Evolutionary conservation across 2,888 invertebrate species (phyloP).

Genomic region (Eupithecia tripunctaria): DNA sequence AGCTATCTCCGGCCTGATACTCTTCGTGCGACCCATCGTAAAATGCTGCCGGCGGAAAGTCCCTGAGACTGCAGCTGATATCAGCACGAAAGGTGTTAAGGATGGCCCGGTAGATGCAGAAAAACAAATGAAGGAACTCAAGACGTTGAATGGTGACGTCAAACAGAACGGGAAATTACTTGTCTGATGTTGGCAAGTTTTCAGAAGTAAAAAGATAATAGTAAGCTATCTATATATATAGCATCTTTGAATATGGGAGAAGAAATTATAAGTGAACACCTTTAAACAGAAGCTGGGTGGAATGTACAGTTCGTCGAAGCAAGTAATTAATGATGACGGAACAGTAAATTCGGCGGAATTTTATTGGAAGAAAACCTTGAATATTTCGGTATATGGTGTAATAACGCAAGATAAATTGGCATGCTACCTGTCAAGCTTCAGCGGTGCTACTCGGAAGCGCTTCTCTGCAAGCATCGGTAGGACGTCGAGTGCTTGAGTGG

Average conservation of each 20-base stretch:
- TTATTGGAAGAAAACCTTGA: background rate
- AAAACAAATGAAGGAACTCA: background rate
- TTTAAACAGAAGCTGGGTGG: background rate
- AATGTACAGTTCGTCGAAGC: background rate
- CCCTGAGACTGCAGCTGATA: background rate
- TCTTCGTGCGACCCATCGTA: constrained; percentile 66
- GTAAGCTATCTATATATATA: background rate
- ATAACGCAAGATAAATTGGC: background rate
- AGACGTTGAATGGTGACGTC: background rate
- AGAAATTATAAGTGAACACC: background rate
- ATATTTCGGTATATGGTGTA: background rate
- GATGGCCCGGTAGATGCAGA: background rate
- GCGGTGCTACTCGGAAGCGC: background rate
- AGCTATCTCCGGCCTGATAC: constrained; percentile 88
- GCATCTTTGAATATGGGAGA: background rate
- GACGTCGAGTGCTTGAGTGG: background rate
- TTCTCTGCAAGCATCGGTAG: background rate
- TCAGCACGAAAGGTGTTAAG: background rate
- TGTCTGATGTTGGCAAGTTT: background rate
- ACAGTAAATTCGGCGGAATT: background rate
- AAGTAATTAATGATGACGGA: background rate
- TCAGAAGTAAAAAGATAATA: background rate
- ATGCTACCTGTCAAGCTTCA: background rate
- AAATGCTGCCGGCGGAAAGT: background rate
- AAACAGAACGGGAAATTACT: background rate